Conservation (phyloP, 2,797 vertebrate genomes). For the Pangasius sanitwongsei region DNA sequence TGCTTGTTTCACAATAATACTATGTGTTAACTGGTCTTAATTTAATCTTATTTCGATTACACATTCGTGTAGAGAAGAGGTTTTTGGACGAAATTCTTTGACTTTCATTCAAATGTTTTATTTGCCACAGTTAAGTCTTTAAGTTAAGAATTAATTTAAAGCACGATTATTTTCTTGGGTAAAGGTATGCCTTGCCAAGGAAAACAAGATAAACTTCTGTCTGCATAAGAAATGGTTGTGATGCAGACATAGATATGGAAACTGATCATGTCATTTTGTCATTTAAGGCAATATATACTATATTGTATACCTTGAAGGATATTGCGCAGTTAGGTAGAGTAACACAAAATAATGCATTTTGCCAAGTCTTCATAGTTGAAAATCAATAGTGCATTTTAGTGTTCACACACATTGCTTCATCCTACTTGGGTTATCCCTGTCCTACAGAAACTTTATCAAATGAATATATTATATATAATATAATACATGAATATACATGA, state of each 20-base stretch:
- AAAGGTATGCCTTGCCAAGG: conserved; percentile 1
- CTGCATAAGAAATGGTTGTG: not conserved
- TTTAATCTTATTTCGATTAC: not conserved
- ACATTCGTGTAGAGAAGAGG: not conserved
- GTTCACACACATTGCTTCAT: not conserved
- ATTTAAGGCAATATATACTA: conserved; percentile 45
- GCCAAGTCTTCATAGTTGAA: not conserved
- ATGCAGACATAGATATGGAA: conserved; percentile 14
- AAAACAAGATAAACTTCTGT: not conserved
- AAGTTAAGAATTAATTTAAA: not conserved
- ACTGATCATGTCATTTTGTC: not conserved
- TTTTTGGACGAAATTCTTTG: not conserved
- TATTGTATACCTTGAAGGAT: conserved; percentile 13
- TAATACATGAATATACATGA: not conserved
- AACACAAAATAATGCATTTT: not conserved
- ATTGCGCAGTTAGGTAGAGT: conserved; percentile 15
- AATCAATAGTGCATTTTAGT: not conserved
- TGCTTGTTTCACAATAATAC: conserved; percentile 10
- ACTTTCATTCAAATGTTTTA: conserved; percentile 8
- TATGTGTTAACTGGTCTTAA: not conserved
- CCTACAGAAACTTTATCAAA: not conserved
- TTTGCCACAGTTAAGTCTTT: not conserved
- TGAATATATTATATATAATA: not conserved
- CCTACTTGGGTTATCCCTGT: not conserved
- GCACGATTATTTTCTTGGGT: not conserved